phyloP scores from a whole-genome alignment of 2,888 invertebrate species.

The Thereva nobilitata region DNA sequence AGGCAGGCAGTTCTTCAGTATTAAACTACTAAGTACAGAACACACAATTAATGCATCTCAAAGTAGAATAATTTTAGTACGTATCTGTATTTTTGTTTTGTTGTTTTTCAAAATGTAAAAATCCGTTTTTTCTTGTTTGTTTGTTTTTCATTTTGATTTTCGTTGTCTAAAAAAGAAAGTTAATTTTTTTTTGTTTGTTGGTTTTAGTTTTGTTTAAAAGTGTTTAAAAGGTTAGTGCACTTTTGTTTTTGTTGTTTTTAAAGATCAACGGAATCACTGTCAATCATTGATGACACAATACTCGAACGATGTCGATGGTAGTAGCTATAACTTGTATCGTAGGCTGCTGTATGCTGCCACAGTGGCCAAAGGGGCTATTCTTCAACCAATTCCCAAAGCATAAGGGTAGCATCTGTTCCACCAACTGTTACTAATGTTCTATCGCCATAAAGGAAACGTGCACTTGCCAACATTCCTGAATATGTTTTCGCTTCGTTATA shows the following conservation, averaged over 20 bases:
- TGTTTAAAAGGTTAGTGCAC: slow-evolving; percentile 30
- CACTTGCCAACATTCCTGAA: slow-evolving; percentile 78
- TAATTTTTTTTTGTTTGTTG: too few relatives aligned
- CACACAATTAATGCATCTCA: too few relatives aligned
- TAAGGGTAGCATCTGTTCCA: slow-evolving; percentile 84
- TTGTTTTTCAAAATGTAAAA: too few relatives aligned
- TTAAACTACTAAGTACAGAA: too few relatives aligned
- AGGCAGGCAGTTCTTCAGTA: too few relatives aligned
- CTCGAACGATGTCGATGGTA: slow-evolving; percentile 55
- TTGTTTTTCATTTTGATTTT: too few relatives aligned
- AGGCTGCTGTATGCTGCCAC: slow-evolving; percentile 36
- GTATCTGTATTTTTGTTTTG: too few relatives aligned
- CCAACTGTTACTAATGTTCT: slow-evolving; percentile 83
- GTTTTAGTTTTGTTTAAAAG: too few relatives aligned
- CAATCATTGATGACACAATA: slow-evolving; percentile 54
- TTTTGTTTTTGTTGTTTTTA: slow-evolving; percentile 3
- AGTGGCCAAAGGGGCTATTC: slow-evolving; percentile 59
- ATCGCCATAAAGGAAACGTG: slow-evolving; percentile 85
- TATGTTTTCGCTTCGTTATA: slow-evolving; percentile 88
- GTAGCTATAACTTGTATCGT: slow-evolving; percentile 49
- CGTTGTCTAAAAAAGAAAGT: too few relatives aligned
- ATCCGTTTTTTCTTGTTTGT: too few relatives aligned
- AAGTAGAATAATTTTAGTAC: too few relatives aligned
- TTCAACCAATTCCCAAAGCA: slow-evolving; percentile 84
- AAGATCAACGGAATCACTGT: slow-evolving; percentile 55